phyloP scores from a whole-genome alignment of 1,140 invertebrate species.

The Drosophila trapezifrons region DNA sequence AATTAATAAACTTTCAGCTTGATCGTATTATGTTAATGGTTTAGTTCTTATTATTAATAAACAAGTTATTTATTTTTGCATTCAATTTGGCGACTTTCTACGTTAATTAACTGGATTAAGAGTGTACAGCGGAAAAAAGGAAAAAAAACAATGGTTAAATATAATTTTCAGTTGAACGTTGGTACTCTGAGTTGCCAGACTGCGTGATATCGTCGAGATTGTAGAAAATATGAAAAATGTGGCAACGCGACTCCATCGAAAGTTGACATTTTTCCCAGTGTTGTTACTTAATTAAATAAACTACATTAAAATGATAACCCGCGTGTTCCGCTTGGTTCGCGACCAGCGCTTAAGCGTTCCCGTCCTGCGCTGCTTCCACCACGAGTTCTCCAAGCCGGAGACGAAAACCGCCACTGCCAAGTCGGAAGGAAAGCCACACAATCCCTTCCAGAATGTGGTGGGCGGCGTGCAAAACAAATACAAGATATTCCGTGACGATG shows the following conservation, averaged over 20 bases:
- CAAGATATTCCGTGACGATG: conserved; percentile 85
- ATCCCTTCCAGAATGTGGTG: conserved; percentile 26
- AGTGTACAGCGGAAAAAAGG: too few relatives aligned
- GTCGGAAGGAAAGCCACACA: neutral
- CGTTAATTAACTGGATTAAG: too few relatives aligned
- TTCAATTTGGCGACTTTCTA: neutral
- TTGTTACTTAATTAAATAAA: conserved; percentile 35
- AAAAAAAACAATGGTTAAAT: too few relatives aligned
- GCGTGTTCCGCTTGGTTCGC: conserved; percentile 65
- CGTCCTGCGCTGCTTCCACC: conserved; percentile 72
- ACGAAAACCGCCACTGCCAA: neutral
- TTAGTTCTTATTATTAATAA: neutral
- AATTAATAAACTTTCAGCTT: neutral
- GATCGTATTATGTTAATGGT: neutral
- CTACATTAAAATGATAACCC: conserved; percentile 58
- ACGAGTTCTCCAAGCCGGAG: conserved; percentile 67
- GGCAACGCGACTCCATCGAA: too few relatives aligned
- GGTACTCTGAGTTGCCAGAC: too few relatives aligned
- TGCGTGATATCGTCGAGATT: too few relatives aligned
- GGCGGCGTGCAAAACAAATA: conserved; percentile 72
- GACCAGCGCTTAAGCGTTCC: conserved; percentile 64
- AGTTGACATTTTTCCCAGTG: too few relatives aligned
- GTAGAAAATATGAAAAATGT: too few relatives aligned
- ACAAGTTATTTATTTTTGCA: conserved; percentile 3
- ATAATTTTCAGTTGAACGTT: too few relatives aligned